Evolutionary conservation across 2,113 vertebrate species (phyloP).

Genomic region (Sphyrna mokarran): DNA sequence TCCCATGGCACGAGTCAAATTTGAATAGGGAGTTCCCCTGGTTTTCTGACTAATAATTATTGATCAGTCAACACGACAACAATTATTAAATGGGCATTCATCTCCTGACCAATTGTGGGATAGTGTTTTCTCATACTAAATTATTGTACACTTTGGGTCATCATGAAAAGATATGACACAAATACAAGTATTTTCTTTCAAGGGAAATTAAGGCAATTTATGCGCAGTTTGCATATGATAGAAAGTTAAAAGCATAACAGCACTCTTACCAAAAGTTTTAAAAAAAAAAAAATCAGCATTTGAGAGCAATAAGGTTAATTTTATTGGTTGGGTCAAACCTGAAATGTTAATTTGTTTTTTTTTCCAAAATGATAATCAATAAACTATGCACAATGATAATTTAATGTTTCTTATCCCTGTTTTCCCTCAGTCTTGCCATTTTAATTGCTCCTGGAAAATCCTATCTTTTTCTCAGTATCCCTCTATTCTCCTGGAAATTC

Average conservation of each 20-base stretch:
- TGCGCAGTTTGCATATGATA: not conserved
- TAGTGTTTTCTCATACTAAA: not conserved
- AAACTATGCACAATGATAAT: not conserved
- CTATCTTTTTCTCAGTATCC: not conserved
- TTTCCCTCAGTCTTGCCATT: not conserved
- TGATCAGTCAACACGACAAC: not conserved
- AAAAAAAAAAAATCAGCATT: not conserved
- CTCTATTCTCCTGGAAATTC: not conserved
- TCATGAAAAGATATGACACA: not conserved
- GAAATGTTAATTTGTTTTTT: not conserved
- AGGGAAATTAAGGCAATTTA: not conserved
- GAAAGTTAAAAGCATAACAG: not conserved
- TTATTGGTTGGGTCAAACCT: not conserved
- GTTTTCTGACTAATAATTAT: not conserved
- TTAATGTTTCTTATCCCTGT: not conserved
- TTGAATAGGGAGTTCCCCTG: not conserved
- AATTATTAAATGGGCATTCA: not conserved
- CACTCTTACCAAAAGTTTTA: not conserved
- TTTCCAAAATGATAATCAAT: not conserved
- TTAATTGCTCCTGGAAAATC: not conserved
- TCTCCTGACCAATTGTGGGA: not conserved
- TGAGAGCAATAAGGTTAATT: not conserved
- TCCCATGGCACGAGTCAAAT: not conserved
- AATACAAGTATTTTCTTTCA: not conserved
- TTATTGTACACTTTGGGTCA: not conserved